phyloP scores from a whole-genome alignment of 2,888 invertebrate species.

The Graphium colonna region DNA sequence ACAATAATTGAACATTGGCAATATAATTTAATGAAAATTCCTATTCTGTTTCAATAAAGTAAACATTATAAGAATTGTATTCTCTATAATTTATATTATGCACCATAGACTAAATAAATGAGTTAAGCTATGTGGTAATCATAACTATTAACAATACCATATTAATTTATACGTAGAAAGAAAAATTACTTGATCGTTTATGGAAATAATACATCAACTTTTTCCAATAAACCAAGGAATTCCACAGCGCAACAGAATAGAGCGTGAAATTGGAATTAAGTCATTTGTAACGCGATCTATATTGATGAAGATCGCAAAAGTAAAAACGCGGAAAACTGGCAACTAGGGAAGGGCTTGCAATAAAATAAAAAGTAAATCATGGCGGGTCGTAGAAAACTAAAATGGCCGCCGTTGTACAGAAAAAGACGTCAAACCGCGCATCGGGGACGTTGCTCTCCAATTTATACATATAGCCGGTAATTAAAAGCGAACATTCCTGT shows the following conservation, averaged over 20 bases:
- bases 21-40: too few relatives aligned
- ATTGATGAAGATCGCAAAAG: not conserved
- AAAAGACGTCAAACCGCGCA: constrained; percentile 13
- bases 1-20: too few relatives aligned
- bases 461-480: constrained; percentile 17
- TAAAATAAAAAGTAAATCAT: constrained; percentile 5
- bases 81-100: too few relatives aligned
- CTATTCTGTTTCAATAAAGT: too few relatives aligned
- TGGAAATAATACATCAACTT: not conserved
- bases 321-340: not conserved
- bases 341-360: not conserved
- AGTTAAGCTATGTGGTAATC: too few relatives aligned
- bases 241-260: not conserved
- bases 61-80: too few relatives aligned
- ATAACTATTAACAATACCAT: too few relatives aligned
- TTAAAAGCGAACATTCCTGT: constrained; percentile 21
- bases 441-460: constrained; percentile 8
- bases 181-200: too few relatives aligned
- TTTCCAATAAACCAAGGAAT: not conserved
- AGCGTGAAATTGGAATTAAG: not conserved
- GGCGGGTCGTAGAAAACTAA: constrained; percentile 7
- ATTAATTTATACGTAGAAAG: too few relatives aligned
- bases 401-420: not conserved
- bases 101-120: too few relatives aligned
- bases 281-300: not conserved